Evolutionary conservation across 2,113 vertebrate genomes (phyloP).

Genomic region (Anhinga anhinga): DNA sequence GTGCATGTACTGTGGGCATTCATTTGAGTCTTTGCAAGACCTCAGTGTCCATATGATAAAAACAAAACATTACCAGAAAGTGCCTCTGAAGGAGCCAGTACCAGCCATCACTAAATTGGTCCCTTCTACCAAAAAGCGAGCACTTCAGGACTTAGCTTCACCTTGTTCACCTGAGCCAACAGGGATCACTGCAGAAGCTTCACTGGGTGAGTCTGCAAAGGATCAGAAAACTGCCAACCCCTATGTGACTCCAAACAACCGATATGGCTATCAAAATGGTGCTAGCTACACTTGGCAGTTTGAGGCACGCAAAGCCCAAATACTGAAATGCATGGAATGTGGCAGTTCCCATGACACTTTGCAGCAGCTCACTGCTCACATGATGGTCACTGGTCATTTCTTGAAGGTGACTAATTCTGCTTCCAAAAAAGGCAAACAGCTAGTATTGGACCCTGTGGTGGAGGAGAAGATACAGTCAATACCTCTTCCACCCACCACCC

Average conservation of each 20-base stretch:
- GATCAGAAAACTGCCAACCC: conserved; percentile 93
- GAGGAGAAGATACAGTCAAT: conserved; percentile 98
- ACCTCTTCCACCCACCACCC: conserved; percentile 91
- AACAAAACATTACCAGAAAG: conserved; percentile 99
- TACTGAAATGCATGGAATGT: conserved; percentile 99
- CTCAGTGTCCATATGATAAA: conserved; percentile 99
- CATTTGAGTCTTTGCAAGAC: conserved; percentile 97
- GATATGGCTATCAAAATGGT: conserved; percentile 98
- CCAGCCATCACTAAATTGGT: conserved; percentile 94
- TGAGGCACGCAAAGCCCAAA: conserved; percentile 97
- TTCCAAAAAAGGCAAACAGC: conserved; percentile 97
- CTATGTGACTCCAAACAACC: conserved; percentile 97
- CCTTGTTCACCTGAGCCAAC: conserved; percentile 92
- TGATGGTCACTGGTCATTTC: conserved; percentile 99
- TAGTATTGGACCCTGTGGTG: conserved; percentile 90
- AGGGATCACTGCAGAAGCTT: conserved; percentile 77
- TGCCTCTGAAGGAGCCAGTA: conserved; percentile 99
- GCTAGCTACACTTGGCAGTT: conserved; percentile 99
- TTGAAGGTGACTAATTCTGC: conserved; percentile 97
- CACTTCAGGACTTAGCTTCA: conserved; percentile 88
- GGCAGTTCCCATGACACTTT: conserved; percentile 97
- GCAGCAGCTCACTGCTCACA: conserved; percentile 97
- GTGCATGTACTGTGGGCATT: conserved; percentile 99
- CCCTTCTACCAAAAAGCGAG: conserved; percentile 94
- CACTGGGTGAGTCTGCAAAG: conserved; percentile 83